Evolutionary conservation across 2,797 vertebrate genomes (phyloP).

Genomic region (Scleropages formosus): DNA sequence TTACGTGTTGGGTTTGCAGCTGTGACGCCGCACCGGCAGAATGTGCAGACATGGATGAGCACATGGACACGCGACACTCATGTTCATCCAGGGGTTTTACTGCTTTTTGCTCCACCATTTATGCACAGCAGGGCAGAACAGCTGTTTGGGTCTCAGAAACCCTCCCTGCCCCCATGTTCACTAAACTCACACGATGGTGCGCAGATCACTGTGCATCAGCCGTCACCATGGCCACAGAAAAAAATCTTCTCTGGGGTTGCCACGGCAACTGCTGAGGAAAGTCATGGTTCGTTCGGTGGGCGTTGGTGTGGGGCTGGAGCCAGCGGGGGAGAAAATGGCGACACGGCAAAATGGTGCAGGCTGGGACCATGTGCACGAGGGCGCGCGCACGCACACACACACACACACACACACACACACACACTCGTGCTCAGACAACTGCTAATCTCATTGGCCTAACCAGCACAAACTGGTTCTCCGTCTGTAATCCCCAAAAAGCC

Average conservation of each 20-base stretch:
- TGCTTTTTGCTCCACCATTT: background rate
- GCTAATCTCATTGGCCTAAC: constrained; percentile 71
- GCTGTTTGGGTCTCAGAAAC: background rate
- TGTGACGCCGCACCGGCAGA: too few species aligned
- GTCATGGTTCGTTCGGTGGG: background rate
- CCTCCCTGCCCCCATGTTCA: background rate
- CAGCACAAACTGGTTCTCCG: constrained; percentile 68
- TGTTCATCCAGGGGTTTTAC: background rate
- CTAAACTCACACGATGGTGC: background rate
- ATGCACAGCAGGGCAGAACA: background rate
- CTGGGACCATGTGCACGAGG: background rate
- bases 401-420: background rate
- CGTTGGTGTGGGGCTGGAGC: background rate
- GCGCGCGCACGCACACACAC: constrained; percentile 20
- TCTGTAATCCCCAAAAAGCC: constrained; percentile 71
- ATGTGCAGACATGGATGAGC: background rate
- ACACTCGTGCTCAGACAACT: constrained; percentile 45
- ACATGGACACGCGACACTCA: background rate
- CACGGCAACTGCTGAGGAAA: background rate
- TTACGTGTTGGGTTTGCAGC: too few species aligned
- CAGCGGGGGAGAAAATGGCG: background rate
- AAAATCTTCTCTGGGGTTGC: background rate
- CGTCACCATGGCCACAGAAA: background rate
- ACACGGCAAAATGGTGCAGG: background rate
- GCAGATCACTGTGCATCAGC: background rate